Evolutionary conservation across 2,113 vertebrate species (phyloP).

Genomic region (Crotophaga sulcirostris): DNA sequence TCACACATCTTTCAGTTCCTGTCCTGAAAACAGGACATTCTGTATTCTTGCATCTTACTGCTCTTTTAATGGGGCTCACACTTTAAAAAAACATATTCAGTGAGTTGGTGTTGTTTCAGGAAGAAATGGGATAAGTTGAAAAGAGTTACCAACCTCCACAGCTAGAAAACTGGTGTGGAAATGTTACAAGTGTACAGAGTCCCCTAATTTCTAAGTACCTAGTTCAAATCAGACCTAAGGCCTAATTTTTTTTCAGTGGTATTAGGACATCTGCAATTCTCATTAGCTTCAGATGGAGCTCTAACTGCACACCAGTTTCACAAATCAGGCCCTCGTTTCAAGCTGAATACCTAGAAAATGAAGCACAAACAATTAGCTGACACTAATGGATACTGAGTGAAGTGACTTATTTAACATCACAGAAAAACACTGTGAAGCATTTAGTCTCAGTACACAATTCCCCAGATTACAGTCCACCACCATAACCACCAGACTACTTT

Average conservation of each 20-base stretch:
- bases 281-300: not conserved
- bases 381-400: not conserved
- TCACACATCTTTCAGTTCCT: not conserved
- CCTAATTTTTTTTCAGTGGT: slow-evolving; percentile 9
- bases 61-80: not conserved
- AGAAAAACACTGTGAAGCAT: not conserved
- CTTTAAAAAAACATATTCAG: not conserved
- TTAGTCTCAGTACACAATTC: not conserved
- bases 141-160: not conserved
- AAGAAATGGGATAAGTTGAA: not conserved
- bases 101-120: not conserved
- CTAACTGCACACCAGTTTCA: slow-evolving; percentile 18
- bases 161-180: not conserved
- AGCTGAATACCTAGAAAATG: slow-evolving; percentile 11
- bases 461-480: not conserved
- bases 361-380: not conserved
- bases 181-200: not conserved
- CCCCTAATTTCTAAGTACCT: not conserved
- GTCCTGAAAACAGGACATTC: not conserved
- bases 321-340: slow-evolving; percentile 19
- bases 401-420: not conserved
- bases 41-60: not conserved
- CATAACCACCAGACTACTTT: not conserved
- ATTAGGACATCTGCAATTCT: not conserved
- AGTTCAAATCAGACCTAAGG: slow-evolving; percentile 20